Base-by-base conservation (phyloP, 1,140 invertebrate genomes). In the Stratiolaelaps scimitus region DNA sequence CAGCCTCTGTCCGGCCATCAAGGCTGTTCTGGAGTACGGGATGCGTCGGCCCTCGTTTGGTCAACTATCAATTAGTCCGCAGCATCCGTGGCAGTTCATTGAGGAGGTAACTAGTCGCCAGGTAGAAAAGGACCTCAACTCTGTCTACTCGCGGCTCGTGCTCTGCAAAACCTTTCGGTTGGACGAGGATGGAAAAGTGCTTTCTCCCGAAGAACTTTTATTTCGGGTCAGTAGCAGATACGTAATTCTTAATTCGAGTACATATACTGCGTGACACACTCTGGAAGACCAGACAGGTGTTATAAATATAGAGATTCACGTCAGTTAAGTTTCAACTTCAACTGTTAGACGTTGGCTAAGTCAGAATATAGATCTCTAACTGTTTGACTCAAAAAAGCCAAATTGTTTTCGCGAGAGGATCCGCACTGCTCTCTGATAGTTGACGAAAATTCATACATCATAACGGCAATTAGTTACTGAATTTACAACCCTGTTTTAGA, bases 61-160 rank as follows among this genome's bases (percentile, higher is more conserved):
- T 66, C 53, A 60, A 34, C 53, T 60, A 34, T 60, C 53, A 15
- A 60, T 60, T 26, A 87, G 89, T 13, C 84, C 89, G 17, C 90
- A 90, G 75, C 96, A 99, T 81, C 96, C 96, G 0, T 99, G 96
- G 95, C 77, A 95, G 15, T 98, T 98, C 76, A 94, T 99, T 71
- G 93, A 98, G 80, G 91, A 95, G 74, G 78, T 92, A 29, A 91
- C 93, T 19, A 88, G 84, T 30, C 83, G 88, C 74, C 92, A 97
- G 78, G 92, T 98, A 44, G 92, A 98, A 76, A 89, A 91, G 77
- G 92, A 98, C 76, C 97, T 95, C 74, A 91, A 93, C 76, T 96
- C 92, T 13, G 93, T 98, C 7, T 97, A 98, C 73, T 97, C 93
- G 72, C 81, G 94, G 71, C 77, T 99, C 64, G 91, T 98, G 6